phyloP scores from a whole-genome alignment of 2,888 invertebrate genomes.

The Hyppa rectilinea region DNA sequence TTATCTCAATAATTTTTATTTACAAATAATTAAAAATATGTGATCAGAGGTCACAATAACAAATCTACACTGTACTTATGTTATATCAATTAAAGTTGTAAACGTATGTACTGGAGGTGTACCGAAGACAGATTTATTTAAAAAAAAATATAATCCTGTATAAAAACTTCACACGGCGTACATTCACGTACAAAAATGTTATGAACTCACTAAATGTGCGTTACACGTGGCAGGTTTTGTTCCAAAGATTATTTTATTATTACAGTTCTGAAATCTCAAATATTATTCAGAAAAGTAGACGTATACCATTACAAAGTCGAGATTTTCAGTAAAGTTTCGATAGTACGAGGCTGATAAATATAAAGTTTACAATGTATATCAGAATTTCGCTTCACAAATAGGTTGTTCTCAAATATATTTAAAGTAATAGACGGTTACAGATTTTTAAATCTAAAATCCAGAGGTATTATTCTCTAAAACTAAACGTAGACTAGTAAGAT shows the following conservation, averaged over 20 bases:
- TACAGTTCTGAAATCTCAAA: constrained; percentile 26
- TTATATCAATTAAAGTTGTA: constrained; percentile 60
- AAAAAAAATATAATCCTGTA: constrained; percentile 53
- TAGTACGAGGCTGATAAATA: constrained; percentile 35
- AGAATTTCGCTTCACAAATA: constrained; percentile 30
- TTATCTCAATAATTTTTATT: constrained; percentile 81
- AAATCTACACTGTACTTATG: constrained; percentile 75
- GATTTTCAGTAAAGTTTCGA: constrained; percentile 16
- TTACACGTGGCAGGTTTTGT: constrained; percentile 25
- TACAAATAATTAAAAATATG: constrained; percentile 85
- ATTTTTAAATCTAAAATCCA: constrained; percentile 74
- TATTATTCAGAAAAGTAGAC: constrained; percentile 25
- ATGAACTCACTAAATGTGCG: constrained; percentile 43
- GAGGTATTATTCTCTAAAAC: constrained; percentile 82
- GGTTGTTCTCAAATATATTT: constrained; percentile 29
- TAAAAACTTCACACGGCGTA: constrained; percentile 46
- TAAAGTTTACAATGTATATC: constrained; percentile 23
- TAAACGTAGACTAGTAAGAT: constrained; percentile 86
- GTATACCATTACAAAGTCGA: constrained; percentile 24
- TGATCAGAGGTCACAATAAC: constrained; percentile 79
- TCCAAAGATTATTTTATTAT: constrained; percentile 11
- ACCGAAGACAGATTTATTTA: constrained; percentile 52
- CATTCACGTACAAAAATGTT: constrained; percentile 46
- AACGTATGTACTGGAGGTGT: constrained; percentile 66
- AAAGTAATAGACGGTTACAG: constrained; percentile 58